Conservation (phyloP, 2,888 invertebrate genomes). For the Conchocele bisecta region DNA sequence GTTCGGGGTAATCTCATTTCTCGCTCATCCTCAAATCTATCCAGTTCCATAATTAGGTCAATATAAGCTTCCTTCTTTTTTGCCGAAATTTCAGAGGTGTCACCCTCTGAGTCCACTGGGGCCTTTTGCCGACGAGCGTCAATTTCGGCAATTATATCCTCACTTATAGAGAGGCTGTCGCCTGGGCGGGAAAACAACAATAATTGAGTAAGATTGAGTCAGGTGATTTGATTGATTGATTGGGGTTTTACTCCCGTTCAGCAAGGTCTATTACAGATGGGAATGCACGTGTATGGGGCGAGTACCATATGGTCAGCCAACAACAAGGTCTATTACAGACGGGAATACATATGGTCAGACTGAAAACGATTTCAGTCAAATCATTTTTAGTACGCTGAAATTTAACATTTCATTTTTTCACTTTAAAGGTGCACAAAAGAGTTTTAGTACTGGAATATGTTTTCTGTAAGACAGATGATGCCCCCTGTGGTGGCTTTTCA, state of each 20-base stretch:
- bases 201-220: not conserved
- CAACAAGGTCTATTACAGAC: too few relatives aligned
- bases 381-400: too few relatives aligned
- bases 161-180: slow-evolving; percentile 45
- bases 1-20: slow-evolving; percentile 39
- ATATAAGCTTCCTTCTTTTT: slow-evolving; percentile 79
- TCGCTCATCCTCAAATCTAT: slow-evolving; percentile 59
- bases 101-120: slow-evolving; percentile 41
- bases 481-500: too few relatives aligned
- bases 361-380: too few relatives aligned
- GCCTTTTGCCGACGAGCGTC: slow-evolving; percentile 71
- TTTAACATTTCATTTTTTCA: too few relatives aligned
- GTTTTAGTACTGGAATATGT: too few relatives aligned
- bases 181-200: slow-evolving; percentile 31
- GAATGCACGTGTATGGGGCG: too few relatives aligned
- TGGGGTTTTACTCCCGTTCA: not conserved
- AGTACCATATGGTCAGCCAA: too few relatives aligned
- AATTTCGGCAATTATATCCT: slow-evolving; percentile 64
- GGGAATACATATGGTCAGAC: too few relatives aligned
- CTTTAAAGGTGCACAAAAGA: too few relatives aligned
- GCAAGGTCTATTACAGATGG: too few relatives aligned
- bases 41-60: slow-evolving; percentile 73
- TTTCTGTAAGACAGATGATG: too few relatives aligned
- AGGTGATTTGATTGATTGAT: not conserved
- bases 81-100: slow-evolving; percentile 60